Base-by-base conservation (phyloP, 2,888 invertebrate species). In the Slavum lentiscoides region DNA sequence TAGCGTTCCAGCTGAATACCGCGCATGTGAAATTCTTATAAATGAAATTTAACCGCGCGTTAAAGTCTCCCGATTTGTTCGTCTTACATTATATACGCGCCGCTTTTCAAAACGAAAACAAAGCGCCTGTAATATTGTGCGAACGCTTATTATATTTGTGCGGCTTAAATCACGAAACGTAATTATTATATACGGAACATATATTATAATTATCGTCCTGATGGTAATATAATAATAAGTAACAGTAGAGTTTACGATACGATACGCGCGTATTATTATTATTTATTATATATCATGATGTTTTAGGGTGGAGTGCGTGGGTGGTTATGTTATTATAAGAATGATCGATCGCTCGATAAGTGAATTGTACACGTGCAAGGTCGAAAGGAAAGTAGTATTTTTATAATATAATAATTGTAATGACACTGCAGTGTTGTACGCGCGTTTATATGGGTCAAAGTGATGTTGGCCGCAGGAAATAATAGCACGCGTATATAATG, bases 371-470 rank as follows among this genome's bases (percentile, higher is more conserved):
- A 37, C 21, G 11, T 1, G 13, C 61, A 77, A 77, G 76, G 76
- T 69, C 76, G 68, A 37, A 69, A n/a, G 68, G 76, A 77, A 77
- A 77, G 76, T 77, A 53, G 76, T 21, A 59, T 19, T 17, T 55
- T 6, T 55, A 55, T 53, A 15, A n/a, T 1, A 30, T 30, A 30
- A 30, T 30, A 2, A 49, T 21, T 39, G 68, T 37, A 37, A 55
- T 37, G 66, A 76, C 58, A 76, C 75, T 43, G 58, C 30, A 30
- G 30, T 4, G 58, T 66, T 58, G 66, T 53, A 11, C 23, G 21
- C 30, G 30, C 30, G 30, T 30, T 30, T 70, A 80, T 80, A 72
- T 80, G 70, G 80, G 80, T 80, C 80, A 64, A 80, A 80, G 55
- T 53, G 30, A 30, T 30, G 68, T 53, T 69, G 43, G 68, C 76